phyloP scores from a whole-genome alignment of 1,140 invertebrate genomes.

The Diprion similis region DNA sequence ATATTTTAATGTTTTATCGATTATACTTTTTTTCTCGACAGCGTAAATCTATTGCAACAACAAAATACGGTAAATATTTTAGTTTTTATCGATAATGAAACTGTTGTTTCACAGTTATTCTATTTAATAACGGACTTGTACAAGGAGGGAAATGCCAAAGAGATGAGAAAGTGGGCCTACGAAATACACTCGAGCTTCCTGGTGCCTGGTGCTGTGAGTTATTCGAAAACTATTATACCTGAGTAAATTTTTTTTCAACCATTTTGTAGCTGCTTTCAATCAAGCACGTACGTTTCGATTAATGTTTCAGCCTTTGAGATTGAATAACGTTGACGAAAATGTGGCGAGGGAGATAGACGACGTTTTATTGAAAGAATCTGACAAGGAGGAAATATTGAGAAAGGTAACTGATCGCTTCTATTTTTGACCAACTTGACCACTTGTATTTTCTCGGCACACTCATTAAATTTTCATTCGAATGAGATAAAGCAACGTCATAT shows the following conservation, averaged over 20 bases:
- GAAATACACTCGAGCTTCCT: slow-evolving; percentile 97
- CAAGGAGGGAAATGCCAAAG: slow-evolving; percentile 84
- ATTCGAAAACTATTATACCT: background rate
- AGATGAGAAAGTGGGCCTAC: slow-evolving; percentile 96
- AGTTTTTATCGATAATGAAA: slow-evolving; percentile 18
- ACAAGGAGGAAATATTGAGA: slow-evolving; percentile 88
- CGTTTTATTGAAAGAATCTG: slow-evolving; percentile 78
- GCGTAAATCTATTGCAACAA: background rate
- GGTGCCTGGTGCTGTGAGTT: slow-evolving; percentile 82
- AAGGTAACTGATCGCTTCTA: slow-evolving; percentile 63
- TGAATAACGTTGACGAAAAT: slow-evolving; percentile 85
- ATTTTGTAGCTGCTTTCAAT: slow-evolving; percentile 11
- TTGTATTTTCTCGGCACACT: background rate
- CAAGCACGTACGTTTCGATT: slow-evolving; percentile 17
- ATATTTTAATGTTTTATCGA: background rate
- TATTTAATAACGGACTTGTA: slow-evolving; percentile 87
- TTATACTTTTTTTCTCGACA: slow-evolving; percentile 19
- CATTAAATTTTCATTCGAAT: slow-evolving; percentile 15
- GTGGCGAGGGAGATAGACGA: slow-evolving; percentile 89
- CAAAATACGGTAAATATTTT: slow-evolving; percentile 11
- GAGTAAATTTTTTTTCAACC: slow-evolving; percentile 19
- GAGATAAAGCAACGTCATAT: slow-evolving; percentile 11
- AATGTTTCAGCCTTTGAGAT: slow-evolving; percentile 74
- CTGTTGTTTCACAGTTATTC: slow-evolving; percentile 74
- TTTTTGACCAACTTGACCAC: background rate